Conservation (phyloP, 2,888 invertebrate genomes). For the Tipula lateralis region DNA sequence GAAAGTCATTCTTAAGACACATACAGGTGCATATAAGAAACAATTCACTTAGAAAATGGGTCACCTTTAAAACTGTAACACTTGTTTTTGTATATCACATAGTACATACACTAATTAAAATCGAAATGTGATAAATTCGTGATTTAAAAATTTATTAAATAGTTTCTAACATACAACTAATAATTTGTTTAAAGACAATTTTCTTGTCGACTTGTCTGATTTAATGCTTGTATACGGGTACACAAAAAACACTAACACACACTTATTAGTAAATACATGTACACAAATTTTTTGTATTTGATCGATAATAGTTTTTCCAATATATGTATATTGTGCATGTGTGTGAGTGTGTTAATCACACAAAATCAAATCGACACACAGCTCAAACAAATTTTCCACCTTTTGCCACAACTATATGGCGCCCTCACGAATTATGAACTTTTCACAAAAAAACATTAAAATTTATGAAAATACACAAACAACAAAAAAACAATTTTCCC, state of each 20-base stretch:
- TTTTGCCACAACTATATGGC: not conserved
- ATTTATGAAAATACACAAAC: not conserved
- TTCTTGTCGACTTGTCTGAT: not conserved
- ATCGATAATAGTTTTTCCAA: not conserved
- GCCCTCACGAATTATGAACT: not conserved
- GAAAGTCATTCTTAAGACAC: not conserved
- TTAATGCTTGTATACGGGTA: not conserved
- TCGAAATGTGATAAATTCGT: not conserved
- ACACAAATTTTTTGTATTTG: not conserved
- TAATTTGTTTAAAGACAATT: not conserved
- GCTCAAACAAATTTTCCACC: not conserved
- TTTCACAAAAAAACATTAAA: not conserved
- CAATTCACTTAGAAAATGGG: not conserved
- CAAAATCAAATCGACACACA: not conserved
- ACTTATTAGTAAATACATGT: not conserved
- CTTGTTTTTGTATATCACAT: not conserved
- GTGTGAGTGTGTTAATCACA: not conserved
- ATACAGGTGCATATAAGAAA: not conserved
- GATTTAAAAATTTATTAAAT: not conserved
- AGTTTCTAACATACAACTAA: not conserved
- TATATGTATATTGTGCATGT: not conserved
- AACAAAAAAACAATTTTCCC: not conserved
- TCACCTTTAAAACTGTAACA: not conserved
- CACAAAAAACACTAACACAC: not conserved
- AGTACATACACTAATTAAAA: slow-evolving; percentile 12